Conservation (phyloP, 2,113 vertebrate species). For the Elachura formosa region DNA sequence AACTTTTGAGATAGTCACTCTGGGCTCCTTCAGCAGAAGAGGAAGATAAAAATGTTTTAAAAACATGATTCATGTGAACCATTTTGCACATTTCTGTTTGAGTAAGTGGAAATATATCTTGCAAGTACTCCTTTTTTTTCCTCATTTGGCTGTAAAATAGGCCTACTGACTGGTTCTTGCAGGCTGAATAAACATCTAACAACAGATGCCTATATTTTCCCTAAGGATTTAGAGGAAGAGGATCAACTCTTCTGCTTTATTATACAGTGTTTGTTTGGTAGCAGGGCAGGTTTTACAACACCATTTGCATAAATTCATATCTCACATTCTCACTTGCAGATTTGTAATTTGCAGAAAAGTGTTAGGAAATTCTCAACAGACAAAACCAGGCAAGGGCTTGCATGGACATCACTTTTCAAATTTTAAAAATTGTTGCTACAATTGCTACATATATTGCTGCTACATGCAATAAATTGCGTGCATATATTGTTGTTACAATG, state of each 20-base stretch:
- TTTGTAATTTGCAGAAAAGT: background rate
- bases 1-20: background rate
- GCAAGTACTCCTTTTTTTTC: background rate
- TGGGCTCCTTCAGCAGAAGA: background rate
- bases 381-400: background rate
- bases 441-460: background rate
- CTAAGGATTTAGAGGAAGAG: background rate
- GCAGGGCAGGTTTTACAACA: background rate
- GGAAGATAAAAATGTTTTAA: background rate
- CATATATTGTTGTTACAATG: background rate
- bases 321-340: background rate
- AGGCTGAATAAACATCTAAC: background rate
- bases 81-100: background rate
- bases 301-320: constrained; percentile 5
- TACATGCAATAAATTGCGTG: background rate
- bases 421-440: background rate
- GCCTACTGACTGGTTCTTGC: background rate
- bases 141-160: background rate
- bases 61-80: background rate
- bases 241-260: background rate
- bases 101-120: background rate
- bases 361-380: background rate
- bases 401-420: background rate
- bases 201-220: background rate
- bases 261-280: background rate